Conservation (phyloP, 2,113 vertebrate genomes). For the human region GRCh38 chr12:93421501-93422000, state of each 20-base stretch:
- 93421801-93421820: not conserved
- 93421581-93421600: not conserved
- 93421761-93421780: not conserved
- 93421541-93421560: not conserved
- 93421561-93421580: slow-evolving; percentile 18
- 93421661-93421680: not conserved
- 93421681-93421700: not conserved
- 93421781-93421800: not conserved
- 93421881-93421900: not conserved
- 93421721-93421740: not conserved
- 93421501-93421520: not conserved
- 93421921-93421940: not conserved
- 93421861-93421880: not conserved
- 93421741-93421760: slow-evolving; percentile 1
- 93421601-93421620: slow-evolving; percentile 22
- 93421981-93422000: not conserved
- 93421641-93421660: not conserved
- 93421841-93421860: not conserved
- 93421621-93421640: not conserved
- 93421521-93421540: not conserved
- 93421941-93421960: not conserved
- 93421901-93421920: not conserved
- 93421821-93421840: slow-evolving; percentile 24
- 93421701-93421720: not conserved
- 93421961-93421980: not conserved